A percentile compares a stretch with the other conserved stretches of the same genome.
Evolutionary conservation across 2,113 vertebrate species (phyloP).

Genomic region (Barbus barbus): DNA sequence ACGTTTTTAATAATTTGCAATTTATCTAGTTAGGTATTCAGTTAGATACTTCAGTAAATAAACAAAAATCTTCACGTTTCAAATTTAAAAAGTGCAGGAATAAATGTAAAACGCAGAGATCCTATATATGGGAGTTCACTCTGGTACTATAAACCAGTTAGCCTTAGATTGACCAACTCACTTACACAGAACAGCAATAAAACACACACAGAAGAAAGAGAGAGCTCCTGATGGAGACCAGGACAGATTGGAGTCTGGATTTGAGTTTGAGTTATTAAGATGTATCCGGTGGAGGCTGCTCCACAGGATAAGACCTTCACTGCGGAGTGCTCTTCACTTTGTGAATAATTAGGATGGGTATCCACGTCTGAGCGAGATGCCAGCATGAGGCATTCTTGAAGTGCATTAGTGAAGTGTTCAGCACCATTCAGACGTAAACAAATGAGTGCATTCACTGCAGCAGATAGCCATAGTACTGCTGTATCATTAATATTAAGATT

Average conservation of each 20-base stretch:
- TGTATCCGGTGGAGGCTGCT: conserved; percentile 63
- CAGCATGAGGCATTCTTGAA: conserved; percentile 62
- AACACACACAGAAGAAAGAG: not conserved
- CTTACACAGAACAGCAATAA: not conserved
- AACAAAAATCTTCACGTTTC: not conserved
- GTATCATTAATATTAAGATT: conserved; percentile 54
- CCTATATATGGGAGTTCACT: too few relatives aligned
- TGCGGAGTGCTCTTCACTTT: conserved; percentile 63
- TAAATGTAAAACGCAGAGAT: not conserved
- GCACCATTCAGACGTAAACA: conserved; percentile 70
- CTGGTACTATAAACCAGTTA: conserved; percentile 3
- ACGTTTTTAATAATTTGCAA: too few relatives aligned
- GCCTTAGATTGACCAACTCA: not conserved
- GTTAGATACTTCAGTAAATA: not conserved
- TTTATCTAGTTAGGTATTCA: too few relatives aligned
- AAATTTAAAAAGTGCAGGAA: not conserved
- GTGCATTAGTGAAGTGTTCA: conserved; percentile 69
- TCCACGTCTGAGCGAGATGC: conserved; percentile 56
- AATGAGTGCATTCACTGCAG: conserved; percentile 65
- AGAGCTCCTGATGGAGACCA: conserved; percentile 31
- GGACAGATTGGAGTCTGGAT: conserved; percentile 59
- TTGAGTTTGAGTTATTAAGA: conserved; percentile 71
- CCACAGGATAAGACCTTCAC: conserved; percentile 67
- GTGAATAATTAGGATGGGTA: conserved; percentile 75
- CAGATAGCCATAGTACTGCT: conserved; percentile 59